Evolutionary conservation across 2,113 vertebrate species (phyloP), one percentile per base, ranked within the genome.

Genomic region (Delphinus delphis): DNA sequence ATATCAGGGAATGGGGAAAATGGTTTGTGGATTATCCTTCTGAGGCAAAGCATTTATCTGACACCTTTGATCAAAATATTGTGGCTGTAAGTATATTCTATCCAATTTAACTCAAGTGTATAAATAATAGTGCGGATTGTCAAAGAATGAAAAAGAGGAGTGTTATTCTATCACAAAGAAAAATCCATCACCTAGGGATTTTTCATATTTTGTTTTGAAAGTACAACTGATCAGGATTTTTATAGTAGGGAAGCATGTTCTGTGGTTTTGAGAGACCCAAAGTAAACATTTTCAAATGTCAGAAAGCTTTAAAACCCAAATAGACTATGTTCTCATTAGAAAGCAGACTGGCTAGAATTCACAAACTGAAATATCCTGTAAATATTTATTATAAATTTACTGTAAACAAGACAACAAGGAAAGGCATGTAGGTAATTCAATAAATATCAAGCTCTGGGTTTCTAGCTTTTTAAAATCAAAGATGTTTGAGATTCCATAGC

Each of bases 251-350:
- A 70, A 93, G 33, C 53, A 91, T 97, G 93, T 95, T 86, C 92
- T 95, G 63, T 93, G 77, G 28, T 93, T 97, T 96, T 93, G 68
- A 93, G 93, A 96, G 79, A 83, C 18, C 26, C 65, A 89, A 92
- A 95, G 86, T 92, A 95, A 97, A 97, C 91, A 95, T 76, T 93
- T 97, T 90, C 92, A 95, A 97, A 97, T 95, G 70, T 97, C 88
- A 97, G 68, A 88, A 96, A 76, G 79, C 91, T 97, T 97, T 95
- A 97, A 97, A 96, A 88, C 65, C 55, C 76, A 88, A 93, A 87
- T 38, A 93, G 74, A 28, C 38, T 85, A 18, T 81, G 92, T 53
- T 90, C 87, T 97, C 91, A 95, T 98, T 98, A 97, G 55, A 96
- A 63, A 91, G 76, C 47, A 71, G n/a, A 74, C 91, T 89, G 79